Base-by-base conservation (phyloP, 2,888 invertebrate genomes). In the Mimachlamys varia region DNA sequence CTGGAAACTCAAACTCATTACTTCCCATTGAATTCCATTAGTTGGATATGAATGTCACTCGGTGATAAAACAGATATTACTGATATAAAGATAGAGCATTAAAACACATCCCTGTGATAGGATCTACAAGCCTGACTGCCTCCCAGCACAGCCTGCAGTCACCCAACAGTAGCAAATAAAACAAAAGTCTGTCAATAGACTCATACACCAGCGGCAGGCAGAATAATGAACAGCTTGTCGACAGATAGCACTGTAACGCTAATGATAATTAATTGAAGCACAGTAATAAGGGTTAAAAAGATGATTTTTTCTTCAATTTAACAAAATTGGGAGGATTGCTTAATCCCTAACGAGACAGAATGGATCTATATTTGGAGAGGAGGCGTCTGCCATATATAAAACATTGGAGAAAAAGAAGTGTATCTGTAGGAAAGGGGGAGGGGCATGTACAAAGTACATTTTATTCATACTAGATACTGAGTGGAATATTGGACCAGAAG, bases 11-110 rank as follows among this genome's bases (percentile, higher is more conserved):
- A 27, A 27, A 76, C 33, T 76, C 76, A 76, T 76, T 76, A 76
- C 76, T 76, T 33, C 33, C 33, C 76, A 76, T 76, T 76, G 33
- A 76, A 76, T 76, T 33, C 76, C 76, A 76, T 76, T 76, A 76
- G 76, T 27, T 76, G 76, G 7, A 76, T 76, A 76, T 76, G 76
- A 76, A 76, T 76, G 76, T 76, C 33, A 76, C 7, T 76, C 7
- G 44, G 27, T 2, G 76, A 76, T 76, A 76, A 76, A 76, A 76
- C 76, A n/a, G 58, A 44, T n/a, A 76, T 76, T 33, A 33, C 76
- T 76, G 76, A 76, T 76, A 76, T 76, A 76, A 76, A 76, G 76
- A 76, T 76, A 76, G 33, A 58, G 2, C 58, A 19, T 58, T 58
- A 58, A 22, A 58, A 58, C 3, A 2, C 44, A 76, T 10, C 76